Evolutionary conservation across 1,140 invertebrate genomes (phyloP), one percentile per base, ranked within the genome.

Genomic region (Vanessa tameamea): DNA sequence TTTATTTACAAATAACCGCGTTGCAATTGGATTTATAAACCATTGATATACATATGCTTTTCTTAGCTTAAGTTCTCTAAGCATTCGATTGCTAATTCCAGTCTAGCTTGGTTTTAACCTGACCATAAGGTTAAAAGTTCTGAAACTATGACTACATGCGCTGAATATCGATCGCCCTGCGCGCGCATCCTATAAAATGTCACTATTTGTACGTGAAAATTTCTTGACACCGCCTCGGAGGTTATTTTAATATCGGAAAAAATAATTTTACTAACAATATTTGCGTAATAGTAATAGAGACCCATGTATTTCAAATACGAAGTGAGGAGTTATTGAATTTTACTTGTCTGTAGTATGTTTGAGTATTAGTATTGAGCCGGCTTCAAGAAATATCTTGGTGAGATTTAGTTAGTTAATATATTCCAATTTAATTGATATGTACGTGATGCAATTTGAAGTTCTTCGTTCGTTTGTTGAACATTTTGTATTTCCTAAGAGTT

Each of bases 161-260:
- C 55, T 0, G 50, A 61, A 5, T 82, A 86, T 86, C 80, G 85
- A 87, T 82, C 79, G 47, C n/a, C 31, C 26, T 87, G 86, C 86
- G 86, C 86, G 86, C 86, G 86, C 86, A 86, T 31, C 64, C 26
- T 23, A 50, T 20, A 64, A 75, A 75, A 78, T 85, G 79, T 82
- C 83, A 82, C 61, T 78, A 66, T 75, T 79, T 76, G 65, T 78
- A 72, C 69, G 76, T 69, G 75, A 86, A 86, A 87, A 83, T 77
- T 76, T 69, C 73, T 72, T 74, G 80, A 79, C 76, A 75, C 69
- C 51, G 72, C 59, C 50, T 69, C 71, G 61, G 72, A 78, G 78
- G 80, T 84, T 86, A 80, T 80, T 75, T 66, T 59, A 72, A 47
- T 43, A 26, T 55, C 14, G 15, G 31, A 37, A 61, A 11, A 61